Conservation (phyloP, 2,888 invertebrate species). For the Orchesella flavescens region DNA sequence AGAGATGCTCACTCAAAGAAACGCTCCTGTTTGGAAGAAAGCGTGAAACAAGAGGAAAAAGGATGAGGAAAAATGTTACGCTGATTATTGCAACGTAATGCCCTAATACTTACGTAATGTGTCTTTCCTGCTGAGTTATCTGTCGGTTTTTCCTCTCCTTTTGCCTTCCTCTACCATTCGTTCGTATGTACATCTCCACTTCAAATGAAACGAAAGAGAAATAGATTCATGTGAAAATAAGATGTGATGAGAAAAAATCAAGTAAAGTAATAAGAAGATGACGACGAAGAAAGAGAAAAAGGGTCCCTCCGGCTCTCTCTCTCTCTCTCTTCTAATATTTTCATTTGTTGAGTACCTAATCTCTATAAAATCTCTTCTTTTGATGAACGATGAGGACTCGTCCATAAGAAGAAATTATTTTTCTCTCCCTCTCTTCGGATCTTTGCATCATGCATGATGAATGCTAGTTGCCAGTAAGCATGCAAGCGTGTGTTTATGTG, state of each 20-base stretch:
- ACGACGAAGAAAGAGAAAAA: constrained; percentile 35
- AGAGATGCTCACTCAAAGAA: background rate
- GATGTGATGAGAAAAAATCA: constrained; percentile 50
- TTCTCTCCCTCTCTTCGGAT: background rate
- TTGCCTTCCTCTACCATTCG: constrained; percentile 45
- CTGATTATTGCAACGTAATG: constrained; percentile 69
- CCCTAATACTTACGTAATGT: constrained; percentile 70
- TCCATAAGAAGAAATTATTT: constrained; percentile 14
- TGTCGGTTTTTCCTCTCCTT: constrained; percentile 63
- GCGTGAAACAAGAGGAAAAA: constrained; percentile 10
- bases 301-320: constrained; percentile 61
- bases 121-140: constrained; percentile 67
- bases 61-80: constrained; percentile 40
- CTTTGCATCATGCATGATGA: constrained; percentile 26
- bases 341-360: constrained; percentile 64
- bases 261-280: constrained; percentile 48
- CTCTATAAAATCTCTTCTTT: constrained; percentile 60
- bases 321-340: constrained; percentile 50
- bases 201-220: background rate
- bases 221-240: constrained; percentile 29
- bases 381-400: constrained; percentile 53
- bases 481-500: constrained; percentile 43
- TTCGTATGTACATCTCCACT: constrained; percentile 41
- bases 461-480: constrained; percentile 33
- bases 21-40: constrained; percentile 25